Evolutionary conservation across 2,888 invertebrate genomes (phyloP), one percentile per base, ranked within the genome.

Genomic region (Harpalus rubripes): DNA sequence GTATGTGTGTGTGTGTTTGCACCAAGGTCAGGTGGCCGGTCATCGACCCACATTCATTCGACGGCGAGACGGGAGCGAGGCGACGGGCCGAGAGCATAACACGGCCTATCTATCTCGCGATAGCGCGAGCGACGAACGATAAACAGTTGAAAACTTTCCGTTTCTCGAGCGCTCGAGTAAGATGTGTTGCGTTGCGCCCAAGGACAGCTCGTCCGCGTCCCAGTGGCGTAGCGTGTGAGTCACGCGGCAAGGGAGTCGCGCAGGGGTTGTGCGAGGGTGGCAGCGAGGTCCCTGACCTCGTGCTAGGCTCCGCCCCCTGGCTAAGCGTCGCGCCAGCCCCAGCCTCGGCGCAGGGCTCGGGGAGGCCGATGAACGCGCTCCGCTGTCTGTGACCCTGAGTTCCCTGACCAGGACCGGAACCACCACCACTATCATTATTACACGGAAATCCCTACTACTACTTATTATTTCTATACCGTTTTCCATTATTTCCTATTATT

Each of bases 321-420:
- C 32, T 32, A 6, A 74, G 41, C 80, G 79, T 58, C 80, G 44
- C 58, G 15, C 78, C 85, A 52, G 58, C 58, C 56, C 59, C 78
- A 56, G 78, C 89, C 89, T 89, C 80, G 84, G 32, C 68, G 68
- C 82, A 44, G 81, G 72, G 89, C 89, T 65, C 89, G 90, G 52
- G 41, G 44, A 76, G 79, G 15, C 74, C 85, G 61, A 56, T 76
- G 63, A 83, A 39, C 79, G 89, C 12, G 63, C 26, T 59, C n/a
- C 63, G 12, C 72, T 74, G 72, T 74, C 72, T 74, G 72, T 41
- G 72, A 74, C 72, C 72, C 72, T 74, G 72, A 74, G 44, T 74
- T 74, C 72, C 16, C 72, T 74, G 72, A 74, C 72, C 72, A 44
- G 7, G 39, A 72, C 44, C 72, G 72, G 72, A 74, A 74, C 68